Evolutionary conservation across 2,888 invertebrate genomes (phyloP), one percentile per base, ranked within the genome.

Genomic region (Scaptomyza caliginosa): DNA sequence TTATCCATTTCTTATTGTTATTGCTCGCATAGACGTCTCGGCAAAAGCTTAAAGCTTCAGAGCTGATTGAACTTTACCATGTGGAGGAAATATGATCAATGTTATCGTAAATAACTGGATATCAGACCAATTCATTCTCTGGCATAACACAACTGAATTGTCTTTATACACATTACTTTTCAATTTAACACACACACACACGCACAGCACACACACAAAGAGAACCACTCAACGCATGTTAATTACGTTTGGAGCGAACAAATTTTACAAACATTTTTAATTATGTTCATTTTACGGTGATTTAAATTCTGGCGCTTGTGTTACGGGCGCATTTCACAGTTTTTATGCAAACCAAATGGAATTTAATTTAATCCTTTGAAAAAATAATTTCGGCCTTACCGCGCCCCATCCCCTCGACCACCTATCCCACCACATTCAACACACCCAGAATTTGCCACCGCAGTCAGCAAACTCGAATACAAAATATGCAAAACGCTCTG

Each of bases 291-390:
- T 82, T 79, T 79, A 48, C 64, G 74, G 56, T 79, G 79, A 79
- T 79, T 82, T 82, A 71, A 79, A 79, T 79, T 75, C 40, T 48
- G 32, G 34, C 13, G 36, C 49, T 45, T 48, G 48, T 43, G 55
- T 69, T 55, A 72, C 75, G 72, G 72, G 77, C 30, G 49, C 64
- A 62, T 60, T 57, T 62, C 57, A 45, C 19, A 40, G 46, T 51
- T 55, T 50, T 58, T 48, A 11, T 38, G 42, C 57, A 73, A 70
- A 56, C 67, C 74, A 57, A 83, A 72, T 66, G 73, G 77, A 83
- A 80, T 80, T 80, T 80, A 83, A 83, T 80, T 80, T 80, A 80
- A 80, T 80, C 79, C 83, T 80, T 79, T 80, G 68, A 65, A 71
- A 67, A 72, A 75, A 74, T 72, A 72, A 75, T 75, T 68, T 72